These are phyloP conservation scores for Rhynchonycteris naso DNA, from an alignment of 2,797 vertebrate species.

Conservation along the genomic window DNA sequence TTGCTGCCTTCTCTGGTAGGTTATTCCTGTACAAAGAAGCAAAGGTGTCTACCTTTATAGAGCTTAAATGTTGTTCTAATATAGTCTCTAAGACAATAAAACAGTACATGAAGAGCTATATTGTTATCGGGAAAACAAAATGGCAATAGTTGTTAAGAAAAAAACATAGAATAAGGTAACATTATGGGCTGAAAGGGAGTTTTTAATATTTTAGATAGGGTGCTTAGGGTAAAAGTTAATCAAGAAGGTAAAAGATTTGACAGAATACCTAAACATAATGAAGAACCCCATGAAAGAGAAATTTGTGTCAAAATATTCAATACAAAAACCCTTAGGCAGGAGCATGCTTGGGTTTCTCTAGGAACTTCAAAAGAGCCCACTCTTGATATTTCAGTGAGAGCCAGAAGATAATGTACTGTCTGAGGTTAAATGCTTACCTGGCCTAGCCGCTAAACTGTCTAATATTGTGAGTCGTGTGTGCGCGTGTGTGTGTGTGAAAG, in stretches of 20 bases:
- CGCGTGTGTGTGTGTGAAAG: background rate
- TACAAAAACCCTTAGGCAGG: background rate
- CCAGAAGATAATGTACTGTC: background rate
- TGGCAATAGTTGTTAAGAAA: background rate
- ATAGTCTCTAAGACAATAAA: background rate
- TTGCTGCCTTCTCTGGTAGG: background rate
- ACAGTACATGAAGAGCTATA: background rate
- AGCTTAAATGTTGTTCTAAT: background rate
- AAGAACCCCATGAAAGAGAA: background rate
- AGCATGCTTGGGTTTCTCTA: background rate
- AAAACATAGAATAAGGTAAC: background rate
- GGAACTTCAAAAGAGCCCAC: background rate
- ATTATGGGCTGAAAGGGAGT: rapidly evolving
- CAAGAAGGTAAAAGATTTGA: background rate
- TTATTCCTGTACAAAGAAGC: background rate
- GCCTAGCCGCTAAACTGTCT: background rate
- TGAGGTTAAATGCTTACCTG: background rate
- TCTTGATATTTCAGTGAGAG: background rate
- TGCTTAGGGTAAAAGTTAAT: background rate
- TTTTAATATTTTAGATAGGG: background rate
- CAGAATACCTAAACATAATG: background rate
- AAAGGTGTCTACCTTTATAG: background rate
- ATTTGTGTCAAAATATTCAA: background rate
- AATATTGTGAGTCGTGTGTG: background rate
- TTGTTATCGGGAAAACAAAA: background rate